Evolutionary conservation across 35 echinoderm and acorn worm species (phyloP).

Genomic region (Heliocidaris erythrogramma): DNA sequence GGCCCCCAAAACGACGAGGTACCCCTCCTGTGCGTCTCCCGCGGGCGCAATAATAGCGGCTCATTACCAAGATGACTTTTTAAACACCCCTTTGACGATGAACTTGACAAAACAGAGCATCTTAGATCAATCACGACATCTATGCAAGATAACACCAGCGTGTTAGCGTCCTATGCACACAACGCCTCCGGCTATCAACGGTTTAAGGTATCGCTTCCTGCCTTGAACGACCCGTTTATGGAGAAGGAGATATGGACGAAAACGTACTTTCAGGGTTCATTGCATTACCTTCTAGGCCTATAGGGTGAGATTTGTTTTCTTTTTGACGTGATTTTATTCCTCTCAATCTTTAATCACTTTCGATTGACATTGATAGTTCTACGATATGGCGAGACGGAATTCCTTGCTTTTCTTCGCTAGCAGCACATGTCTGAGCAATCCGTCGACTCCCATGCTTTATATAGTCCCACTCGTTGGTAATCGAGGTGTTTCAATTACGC

Average conservation of each 20-base stretch:
- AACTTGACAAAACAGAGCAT: background rate
- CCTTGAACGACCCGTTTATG: background rate
- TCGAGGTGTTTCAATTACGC: background rate
- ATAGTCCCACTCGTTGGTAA: background rate
- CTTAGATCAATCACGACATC: background rate
- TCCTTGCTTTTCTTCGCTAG: background rate
- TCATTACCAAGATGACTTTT: slow-evolving; percentile 18
- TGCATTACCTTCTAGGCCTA: background rate
- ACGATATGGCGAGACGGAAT: background rate
- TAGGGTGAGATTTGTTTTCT: slow-evolving; percentile 3
- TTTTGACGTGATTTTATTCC: slow-evolving; percentile 17
- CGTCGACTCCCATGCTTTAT: background rate
- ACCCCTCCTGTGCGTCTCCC: background rate
- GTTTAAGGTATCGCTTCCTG: slow-evolving; percentile 26
- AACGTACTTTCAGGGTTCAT: background rate
- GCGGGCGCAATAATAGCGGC: slow-evolving; percentile 36
- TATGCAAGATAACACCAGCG: background rate
- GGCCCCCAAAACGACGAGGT: background rate
- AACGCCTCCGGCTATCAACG: background rate
- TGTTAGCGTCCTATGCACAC: background rate
- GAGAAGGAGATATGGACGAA: background rate
- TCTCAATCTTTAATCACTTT: background rate
- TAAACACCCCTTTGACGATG: slow-evolving; percentile 13
- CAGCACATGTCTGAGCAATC: background rate
- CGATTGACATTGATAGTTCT: background rate